Percentiles rank a stretch among this genome's conserved stretches.
Conservation (phyloP, 2,888 invertebrate species). For the Pocota personata region DNA sequence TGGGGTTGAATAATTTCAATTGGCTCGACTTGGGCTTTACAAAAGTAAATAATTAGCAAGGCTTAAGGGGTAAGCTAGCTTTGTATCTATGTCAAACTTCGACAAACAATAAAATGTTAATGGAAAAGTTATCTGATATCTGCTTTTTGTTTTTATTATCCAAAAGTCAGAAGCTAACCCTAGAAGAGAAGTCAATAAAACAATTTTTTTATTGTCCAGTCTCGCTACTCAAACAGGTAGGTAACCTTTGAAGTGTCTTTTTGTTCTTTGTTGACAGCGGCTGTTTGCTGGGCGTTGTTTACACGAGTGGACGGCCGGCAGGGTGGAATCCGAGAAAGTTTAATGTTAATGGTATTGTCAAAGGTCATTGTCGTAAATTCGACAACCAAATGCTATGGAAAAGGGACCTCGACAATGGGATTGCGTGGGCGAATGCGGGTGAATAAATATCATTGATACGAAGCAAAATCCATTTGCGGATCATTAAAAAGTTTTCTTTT, state of each 20-base stretch:
- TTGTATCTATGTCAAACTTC: slow-evolving; percentile 35
- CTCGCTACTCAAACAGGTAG: slow-evolving; percentile 40
- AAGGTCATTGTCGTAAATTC: slow-evolving; percentile 57
- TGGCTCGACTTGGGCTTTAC: slow-evolving; percentile 3
- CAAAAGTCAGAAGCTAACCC: not conserved
- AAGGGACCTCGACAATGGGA: slow-evolving; percentile 5
- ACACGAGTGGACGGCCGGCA: not conserved
- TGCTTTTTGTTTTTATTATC: slow-evolving; percentile 1
- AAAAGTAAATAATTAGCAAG: slow-evolving; percentile 28
- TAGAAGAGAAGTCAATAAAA: slow-evolving; percentile 15
- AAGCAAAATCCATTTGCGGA: slow-evolving; percentile 50
- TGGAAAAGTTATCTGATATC: not conserved
- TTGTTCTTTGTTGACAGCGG: not conserved
- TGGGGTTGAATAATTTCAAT: slow-evolving; percentile 47
- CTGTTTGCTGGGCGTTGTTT: slow-evolving; percentile 22
- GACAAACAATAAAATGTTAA: not conserved
- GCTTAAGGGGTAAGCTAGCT: not conserved
- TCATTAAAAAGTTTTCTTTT: slow-evolving; percentile 37
- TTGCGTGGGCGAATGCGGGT: slow-evolving; percentile 6
- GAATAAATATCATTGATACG: slow-evolving; percentile 19
- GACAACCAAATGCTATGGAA: slow-evolving; percentile 19
- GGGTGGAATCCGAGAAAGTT: not conserved
- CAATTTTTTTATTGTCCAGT: slow-evolving; percentile 2
- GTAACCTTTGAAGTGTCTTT: slow-evolving; percentile 28
- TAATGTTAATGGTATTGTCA: slow-evolving; percentile 47